A percentile compares a stretch with the other conserved stretches of the same genome.
Evolutionary conservation across 2,797 vertebrate genomes (phyloP).

Genomic region (Galago senegalensis): DNA sequence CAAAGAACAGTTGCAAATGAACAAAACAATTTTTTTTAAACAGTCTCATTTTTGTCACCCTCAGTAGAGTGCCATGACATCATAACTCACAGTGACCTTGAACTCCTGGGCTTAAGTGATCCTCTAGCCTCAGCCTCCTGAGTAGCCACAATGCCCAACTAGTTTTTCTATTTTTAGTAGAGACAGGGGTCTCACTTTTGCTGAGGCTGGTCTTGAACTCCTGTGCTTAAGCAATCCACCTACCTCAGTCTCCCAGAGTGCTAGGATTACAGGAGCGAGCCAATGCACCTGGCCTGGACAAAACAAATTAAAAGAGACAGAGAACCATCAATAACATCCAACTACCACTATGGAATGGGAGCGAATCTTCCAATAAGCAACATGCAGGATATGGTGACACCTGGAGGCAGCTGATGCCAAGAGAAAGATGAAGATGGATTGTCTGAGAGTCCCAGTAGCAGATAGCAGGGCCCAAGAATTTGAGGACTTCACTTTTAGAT

Average conservation of each 20-base stretch:
- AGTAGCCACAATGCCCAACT: too few species aligned
- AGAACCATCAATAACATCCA: not conserved
- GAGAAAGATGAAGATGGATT: not conserved
- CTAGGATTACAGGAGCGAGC: too few species aligned
- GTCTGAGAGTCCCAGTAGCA: not conserved
- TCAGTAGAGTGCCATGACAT: too few species aligned
- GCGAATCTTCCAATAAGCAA: not conserved
- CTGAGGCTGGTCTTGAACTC: too few species aligned
- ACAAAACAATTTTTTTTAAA: not conserved
- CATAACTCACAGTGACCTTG: too few species aligned
- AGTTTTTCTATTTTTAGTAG: too few species aligned
- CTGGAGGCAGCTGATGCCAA: not conserved
- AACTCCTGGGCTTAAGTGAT: too few species aligned
- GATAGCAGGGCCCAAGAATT: not conserved
- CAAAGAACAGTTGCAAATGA: not conserved
- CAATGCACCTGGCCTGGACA: not conserved
- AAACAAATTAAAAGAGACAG: slow-evolving; percentile 3
- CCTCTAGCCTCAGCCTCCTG: too few species aligned
- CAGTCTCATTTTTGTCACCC: too few species aligned
- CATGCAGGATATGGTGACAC: not conserved
- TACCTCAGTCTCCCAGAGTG: too few species aligned
- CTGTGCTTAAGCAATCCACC: too few species aligned
- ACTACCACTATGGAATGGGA: not conserved
- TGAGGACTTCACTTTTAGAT: not conserved
- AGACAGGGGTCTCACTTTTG: too few species aligned